Evolutionary conservation across 2,797 vertebrate species (phyloP), one percentile per base, ranked within the genome.

Genomic region (Huso huso): DNA sequence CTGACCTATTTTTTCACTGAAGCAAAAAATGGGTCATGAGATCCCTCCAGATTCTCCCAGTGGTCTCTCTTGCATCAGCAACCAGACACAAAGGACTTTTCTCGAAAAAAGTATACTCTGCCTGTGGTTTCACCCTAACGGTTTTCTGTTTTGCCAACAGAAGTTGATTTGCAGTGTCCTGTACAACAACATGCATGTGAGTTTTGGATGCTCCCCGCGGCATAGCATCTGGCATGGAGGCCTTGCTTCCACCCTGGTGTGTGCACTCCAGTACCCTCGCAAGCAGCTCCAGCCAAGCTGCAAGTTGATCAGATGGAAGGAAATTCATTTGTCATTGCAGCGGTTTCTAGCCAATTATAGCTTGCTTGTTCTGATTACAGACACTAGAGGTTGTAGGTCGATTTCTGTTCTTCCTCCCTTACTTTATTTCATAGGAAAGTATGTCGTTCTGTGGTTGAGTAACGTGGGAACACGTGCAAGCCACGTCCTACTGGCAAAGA

Each of bases 231-330:
- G 67, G 37, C 55, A 64, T 37, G 37, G 8, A 49, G 37, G 65
- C 62, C 18, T 15, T 49, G 8, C 62, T 64, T 37, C 12, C 53
- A 50, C 52, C 65, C 55, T 48, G 18, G 49, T 65, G 9, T 69
- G 63, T 67, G 58, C 63, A 66, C 60, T 62, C 53, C n/a, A 37
- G 48, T 37, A 65, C 73, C 77, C 48, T 49, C 77, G 72, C 75
- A 82, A 84, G 82, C 73, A 82, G 80, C 78, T 84, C 78, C 71
- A 79, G 78, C 80, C 78, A 78, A 83, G 81, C 79, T 78, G 73
- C 76, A 77, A 80, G 79, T 76, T 82, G 85, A 88, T 85, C 83
- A 84, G 79, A 86, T 83, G 79, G 82, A 86, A 82, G 78, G 81
- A 81, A 86, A 86, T 84, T 79, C 83, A 81, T 79, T 83, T 84